These are phyloP conservation scores for Phyllotreta cruciferae DNA, from an alignment of 2,888 invertebrate species.

Conservation along the genomic window DNA sequence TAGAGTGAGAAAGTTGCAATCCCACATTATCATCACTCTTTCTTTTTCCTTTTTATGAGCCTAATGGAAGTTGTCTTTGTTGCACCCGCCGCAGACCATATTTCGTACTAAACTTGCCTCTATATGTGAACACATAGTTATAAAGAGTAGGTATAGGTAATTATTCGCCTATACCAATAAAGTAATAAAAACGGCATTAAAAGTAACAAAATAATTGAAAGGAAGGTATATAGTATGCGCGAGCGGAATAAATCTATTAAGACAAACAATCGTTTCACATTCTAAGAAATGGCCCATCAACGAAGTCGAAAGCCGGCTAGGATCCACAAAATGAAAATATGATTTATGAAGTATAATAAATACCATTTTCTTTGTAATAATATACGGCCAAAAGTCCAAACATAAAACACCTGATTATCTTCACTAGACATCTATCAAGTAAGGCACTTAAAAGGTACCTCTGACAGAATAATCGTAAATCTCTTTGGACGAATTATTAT, in stretches of 20 bases:
- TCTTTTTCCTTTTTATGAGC: too few relatives aligned
- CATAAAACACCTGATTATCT: conserved; percentile 33
- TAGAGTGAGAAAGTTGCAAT: too few relatives aligned
- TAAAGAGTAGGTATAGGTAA: too few relatives aligned
- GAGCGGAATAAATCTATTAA: conserved; percentile 15
- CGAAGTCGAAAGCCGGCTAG: conserved; percentile 14
- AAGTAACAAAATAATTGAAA: too few relatives aligned
- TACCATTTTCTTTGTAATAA: conserved; percentile 35
- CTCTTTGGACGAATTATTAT: neutral
- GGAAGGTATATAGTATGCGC: too few relatives aligned
- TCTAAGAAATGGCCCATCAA: conserved; percentile 21
- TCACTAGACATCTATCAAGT: conserved; percentile 31
- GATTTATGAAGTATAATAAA: conserved; percentile 34
- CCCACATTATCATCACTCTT: too few relatives aligned
- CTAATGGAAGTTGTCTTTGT: too few relatives aligned
- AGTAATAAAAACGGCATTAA: too few relatives aligned
- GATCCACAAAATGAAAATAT: conserved; percentile 24
- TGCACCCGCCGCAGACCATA: too few relatives aligned
- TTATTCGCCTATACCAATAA: too few relatives aligned
- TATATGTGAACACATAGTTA: too few relatives aligned
- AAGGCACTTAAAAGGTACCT: conserved; percentile 27
- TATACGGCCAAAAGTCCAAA: conserved; percentile 29
- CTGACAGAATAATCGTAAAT: conserved; percentile 22
- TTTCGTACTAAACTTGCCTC: too few relatives aligned
- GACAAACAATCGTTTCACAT: conserved; percentile 5